Base-by-base conservation (phyloP, 2,797 vertebrate species). In the Oreochromis grahami region DNA sequence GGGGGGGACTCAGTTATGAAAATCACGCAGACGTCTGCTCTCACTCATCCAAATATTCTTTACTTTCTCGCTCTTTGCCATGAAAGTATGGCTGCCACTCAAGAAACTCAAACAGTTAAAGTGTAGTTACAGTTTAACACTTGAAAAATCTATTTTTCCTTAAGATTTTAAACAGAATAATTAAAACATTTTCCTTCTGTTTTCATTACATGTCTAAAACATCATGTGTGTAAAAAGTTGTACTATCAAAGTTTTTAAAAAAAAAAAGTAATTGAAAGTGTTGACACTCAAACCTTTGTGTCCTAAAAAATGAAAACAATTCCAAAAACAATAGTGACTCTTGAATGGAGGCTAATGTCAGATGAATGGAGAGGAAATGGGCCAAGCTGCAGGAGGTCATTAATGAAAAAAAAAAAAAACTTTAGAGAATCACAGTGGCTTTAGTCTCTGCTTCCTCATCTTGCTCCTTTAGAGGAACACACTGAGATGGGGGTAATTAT, bases 1-100 rank as follows among this genome's bases (percentile, higher is more conserved):
- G 5, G 11, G 94, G 95, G 95, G 96, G 97, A 97, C 96, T 97
- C 93, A 91, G 91, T 97, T 95, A 95, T 96, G 93, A 96, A 96
- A 96, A 95, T 95, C 83, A 94, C 94, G 92, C 85, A 89, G 87
- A 72, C 86, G 84, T 80, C 85, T 90, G 56, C 80, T 89, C 86
- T 93, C 94, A 87, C 90, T 93, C 79, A 91, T 95, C 93, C 93
- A 94, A 95, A 95, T 95, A 72, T 78, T 9, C 53, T 77, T 41
- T 72, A 81, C 89, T 91, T 82, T 92, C 77, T 92, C 79, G 91
- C 95, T 94, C 91, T 95, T 92, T 92, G 86, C 90, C 80, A 83
- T 86, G 51, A 86, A 85, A 92, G 84, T 90, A 84, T 86, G 84
- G 82, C 85, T 85, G 60, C 94, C 90, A 89, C 82, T 84, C 63